These are phyloP conservation scores for Probosciger aterrimus DNA, from an alignment of 2,113 vertebrate genomes.

Conservation along the genomic window DNA sequence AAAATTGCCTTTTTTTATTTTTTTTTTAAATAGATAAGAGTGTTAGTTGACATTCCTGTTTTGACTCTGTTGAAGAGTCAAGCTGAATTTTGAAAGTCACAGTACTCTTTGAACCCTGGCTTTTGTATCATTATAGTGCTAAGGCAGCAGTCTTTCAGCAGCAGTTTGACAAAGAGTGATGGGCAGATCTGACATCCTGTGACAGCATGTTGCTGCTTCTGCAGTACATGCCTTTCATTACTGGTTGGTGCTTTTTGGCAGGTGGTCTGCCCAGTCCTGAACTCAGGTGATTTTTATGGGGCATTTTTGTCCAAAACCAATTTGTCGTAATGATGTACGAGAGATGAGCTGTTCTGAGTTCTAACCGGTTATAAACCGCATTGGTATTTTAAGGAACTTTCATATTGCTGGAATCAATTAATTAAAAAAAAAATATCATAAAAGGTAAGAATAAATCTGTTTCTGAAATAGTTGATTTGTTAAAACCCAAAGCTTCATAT, in stretches of 20 bases:
- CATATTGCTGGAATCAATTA: neutral
- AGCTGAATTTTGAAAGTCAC: neutral
- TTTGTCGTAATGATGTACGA: neutral
- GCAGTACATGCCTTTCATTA: neutral
- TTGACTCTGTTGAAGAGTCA: neutral
- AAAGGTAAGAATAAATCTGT: neutral
- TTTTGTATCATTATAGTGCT: accelerated
- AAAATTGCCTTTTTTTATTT: neutral
- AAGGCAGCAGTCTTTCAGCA: neutral
- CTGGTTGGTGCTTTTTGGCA: neutral
- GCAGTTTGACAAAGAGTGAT: neutral
- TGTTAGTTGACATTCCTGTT: neutral
- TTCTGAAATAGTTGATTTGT: neutral
- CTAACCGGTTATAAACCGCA: neutral
- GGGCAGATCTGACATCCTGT: neutral
- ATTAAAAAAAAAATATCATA: neutral
- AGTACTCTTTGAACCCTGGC: neutral
- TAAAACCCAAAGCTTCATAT: neutral
- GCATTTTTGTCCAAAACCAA: neutral
- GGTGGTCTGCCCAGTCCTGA: neutral
- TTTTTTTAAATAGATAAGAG: neutral
- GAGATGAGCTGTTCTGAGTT: neutral
- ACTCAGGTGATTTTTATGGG: neutral
- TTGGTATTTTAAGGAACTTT: neutral
- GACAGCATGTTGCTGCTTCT: neutral